A percentile compares a stretch with the other conserved stretches of the same genome.
phyloP scores from a whole-genome alignment of 2,113 vertebrate species.

The Gymnobelideus leadbeateri region DNA sequence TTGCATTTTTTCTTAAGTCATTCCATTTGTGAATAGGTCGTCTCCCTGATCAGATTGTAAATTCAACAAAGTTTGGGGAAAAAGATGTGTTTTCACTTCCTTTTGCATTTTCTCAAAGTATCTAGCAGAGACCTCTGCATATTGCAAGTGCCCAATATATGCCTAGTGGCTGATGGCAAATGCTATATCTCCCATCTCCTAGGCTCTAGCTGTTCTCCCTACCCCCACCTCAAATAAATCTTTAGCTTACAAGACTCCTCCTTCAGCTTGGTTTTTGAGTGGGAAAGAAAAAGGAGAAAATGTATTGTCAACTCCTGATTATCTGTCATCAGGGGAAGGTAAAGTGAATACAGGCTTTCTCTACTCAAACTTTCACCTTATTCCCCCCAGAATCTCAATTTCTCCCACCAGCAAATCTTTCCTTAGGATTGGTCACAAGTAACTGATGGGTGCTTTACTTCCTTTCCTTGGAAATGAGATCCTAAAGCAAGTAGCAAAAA shows the following conservation, averaged over 20 bases:
- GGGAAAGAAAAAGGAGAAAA: constrained; percentile 37
- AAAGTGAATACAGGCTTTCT: not conserved
- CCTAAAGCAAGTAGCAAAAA: not conserved
- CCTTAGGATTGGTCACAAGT: constrained; percentile 22
- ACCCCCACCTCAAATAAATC: not conserved
- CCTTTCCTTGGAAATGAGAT: not conserved
- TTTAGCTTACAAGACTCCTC: constrained; percentile 9
- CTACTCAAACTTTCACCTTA: not conserved
- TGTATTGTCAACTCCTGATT: not conserved
- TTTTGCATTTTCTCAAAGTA: no score
- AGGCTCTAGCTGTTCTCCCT: not conserved
- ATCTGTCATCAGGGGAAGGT: not conserved
- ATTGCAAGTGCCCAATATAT: not conserved
- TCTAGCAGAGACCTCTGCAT: not conserved
- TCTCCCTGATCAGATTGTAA: not conserved
- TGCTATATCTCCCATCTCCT: not conserved
- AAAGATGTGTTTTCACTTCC: not conserved
- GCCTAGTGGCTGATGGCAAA: not conserved
- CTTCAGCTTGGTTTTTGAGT: constrained; percentile 46
- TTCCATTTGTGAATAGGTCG: not conserved
- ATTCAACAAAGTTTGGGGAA: not conserved
- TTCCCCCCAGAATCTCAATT: not conserved
- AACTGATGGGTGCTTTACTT: not conserved
- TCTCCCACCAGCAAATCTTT: not conserved
- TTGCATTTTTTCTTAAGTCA: not conserved